Evolutionary conservation across 2,888 invertebrate genomes (phyloP), one percentile per base, ranked within the genome.

Genomic region (Melanostoma scalare): DNA sequence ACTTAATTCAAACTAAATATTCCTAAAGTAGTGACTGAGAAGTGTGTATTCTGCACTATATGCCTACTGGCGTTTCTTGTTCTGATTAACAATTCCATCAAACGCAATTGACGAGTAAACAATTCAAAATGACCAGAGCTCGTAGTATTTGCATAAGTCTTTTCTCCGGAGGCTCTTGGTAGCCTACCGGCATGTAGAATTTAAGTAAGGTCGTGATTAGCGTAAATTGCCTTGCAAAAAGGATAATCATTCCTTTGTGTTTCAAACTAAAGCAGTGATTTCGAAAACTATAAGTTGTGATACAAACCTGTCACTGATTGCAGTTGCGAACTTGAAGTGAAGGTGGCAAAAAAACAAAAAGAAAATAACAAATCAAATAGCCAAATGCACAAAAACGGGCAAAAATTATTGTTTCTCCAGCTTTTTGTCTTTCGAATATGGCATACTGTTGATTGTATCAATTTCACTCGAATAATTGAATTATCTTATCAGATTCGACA

Each of bases 251-350:
- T 55, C 30, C 33, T 36, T 4, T 9, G 10, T 50, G 10, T 4
- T 58, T 10, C 8, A 48, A 30, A 1, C 8, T 3, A 6, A 30
- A 20, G 50, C 42, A 50, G n/a, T 46, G 46, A 67, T 60, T 67
- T 71, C 0, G 36, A 55, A 71, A 48, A 65, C n/a, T 81, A 81
- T 76, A 81, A 76, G 72, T 76, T 72, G 38, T 38, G 53, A 46
- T 50, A 44, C 55, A 53, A 35, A 35, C 35, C 4, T n/a, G 8
- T 6, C 3, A 0, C n/a, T 52, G 40, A 20, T 35, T 4, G 6
- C 55, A 76, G 67, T 72, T 36, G 36, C 8, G 35, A 48, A 6
- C 46, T 10, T 4, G 6, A 6, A 60, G 53, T 30, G 8, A 36
- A n/a, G 20, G 35, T 31, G n/a, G 33, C 20, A 8, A 35, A 20